Conservation (phyloP, 2,113 vertebrate species). For the Oryzias curvinotus region DNA sequence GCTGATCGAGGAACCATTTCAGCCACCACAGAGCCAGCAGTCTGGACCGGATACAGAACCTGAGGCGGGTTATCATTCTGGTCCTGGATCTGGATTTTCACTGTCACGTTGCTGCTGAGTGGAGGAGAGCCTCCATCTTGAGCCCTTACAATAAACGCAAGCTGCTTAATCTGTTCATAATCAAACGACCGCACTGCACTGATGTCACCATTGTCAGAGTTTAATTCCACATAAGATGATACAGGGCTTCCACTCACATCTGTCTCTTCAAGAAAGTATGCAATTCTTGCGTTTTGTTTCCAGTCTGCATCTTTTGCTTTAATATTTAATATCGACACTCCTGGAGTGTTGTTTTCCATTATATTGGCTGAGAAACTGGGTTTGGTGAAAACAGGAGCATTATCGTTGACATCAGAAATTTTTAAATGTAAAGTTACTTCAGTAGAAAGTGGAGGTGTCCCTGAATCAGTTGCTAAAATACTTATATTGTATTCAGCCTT, state of each 20-base stretch:
- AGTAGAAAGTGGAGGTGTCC: slow-evolving; percentile 38
- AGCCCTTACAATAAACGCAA: slow-evolving; percentile 36
- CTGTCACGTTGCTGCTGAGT: too few species aligned
- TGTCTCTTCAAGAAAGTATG: slow-evolving; percentile 43
- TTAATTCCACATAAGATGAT: slow-evolving; percentile 51
- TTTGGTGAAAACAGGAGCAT: slow-evolving; percentile 48
- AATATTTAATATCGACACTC: slow-evolving; percentile 30
- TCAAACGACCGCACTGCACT: slow-evolving; percentile 56
- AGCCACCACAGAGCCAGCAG: too few species aligned
- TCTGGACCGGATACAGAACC: too few species aligned
- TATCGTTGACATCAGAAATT: slow-evolving; percentile 65
- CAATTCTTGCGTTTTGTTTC: slow-evolving; percentile 37
- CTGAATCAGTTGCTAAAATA: slow-evolving; percentile 53
- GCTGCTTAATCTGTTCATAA: slow-evolving; percentile 61
- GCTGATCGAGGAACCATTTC: too few species aligned
- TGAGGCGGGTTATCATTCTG: too few species aligned
- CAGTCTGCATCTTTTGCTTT: slow-evolving; percentile 40
- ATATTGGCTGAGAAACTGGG: slow-evolving; percentile 32
- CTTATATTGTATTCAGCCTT: slow-evolving; percentile 57
- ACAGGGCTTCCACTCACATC: slow-evolving; percentile 18
- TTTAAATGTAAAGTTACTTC: slow-evolving; percentile 25
- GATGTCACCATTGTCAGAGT: slow-evolving; percentile 58
- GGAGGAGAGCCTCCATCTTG: slow-evolving; percentile 38
- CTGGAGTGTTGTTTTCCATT: slow-evolving; percentile 61
- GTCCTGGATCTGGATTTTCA: too few species aligned